Conservation (phyloP, 2,888 invertebrate genomes). For the Belgica antarctica region DNA sequence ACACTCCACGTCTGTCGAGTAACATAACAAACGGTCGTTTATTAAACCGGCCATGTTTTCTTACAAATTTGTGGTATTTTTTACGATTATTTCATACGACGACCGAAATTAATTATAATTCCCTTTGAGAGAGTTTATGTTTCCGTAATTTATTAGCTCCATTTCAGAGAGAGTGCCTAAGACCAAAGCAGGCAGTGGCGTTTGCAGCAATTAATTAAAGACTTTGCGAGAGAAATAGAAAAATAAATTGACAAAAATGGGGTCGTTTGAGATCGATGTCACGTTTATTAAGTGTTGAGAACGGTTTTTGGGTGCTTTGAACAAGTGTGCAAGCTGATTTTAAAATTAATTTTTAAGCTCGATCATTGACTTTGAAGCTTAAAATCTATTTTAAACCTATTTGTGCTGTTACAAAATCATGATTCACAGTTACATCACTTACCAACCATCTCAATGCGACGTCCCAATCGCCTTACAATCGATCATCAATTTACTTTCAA, state of each 20-base stretch:
- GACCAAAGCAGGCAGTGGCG: not conserved
- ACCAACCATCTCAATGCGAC: not conserved
- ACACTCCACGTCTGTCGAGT: constrained; percentile 24
- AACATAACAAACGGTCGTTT: constrained; percentile 28
- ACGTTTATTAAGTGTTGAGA: too few species aligned
- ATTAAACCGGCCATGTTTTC: constrained; percentile 21
- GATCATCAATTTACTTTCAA: constrained; percentile 1
- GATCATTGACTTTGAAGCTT: too few species aligned
- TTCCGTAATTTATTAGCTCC: constrained; percentile 16
- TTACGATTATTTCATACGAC: not conserved
- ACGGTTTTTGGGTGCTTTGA: too few species aligned
- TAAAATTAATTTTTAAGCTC: too few species aligned
- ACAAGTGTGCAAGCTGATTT: too few species aligned
- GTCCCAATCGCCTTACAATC: constrained; percentile 3
- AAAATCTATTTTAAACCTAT: too few species aligned
- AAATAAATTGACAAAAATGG: too few species aligned
- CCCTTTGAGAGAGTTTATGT: constrained; percentile 21
- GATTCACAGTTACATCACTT: too few species aligned
- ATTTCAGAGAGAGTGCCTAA: too few species aligned
- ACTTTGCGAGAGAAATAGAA: not conserved
- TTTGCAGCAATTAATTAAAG: constrained; percentile 25
- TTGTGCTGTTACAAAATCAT: too few species aligned
- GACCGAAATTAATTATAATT: constrained; percentile 22
- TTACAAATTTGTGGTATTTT: not conserved
- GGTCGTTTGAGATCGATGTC: too few species aligned